A percentile compares a stretch with the other conserved stretches of the same genome.
phyloP scores from a whole-genome alignment of 2,888 invertebrate genomes.

The Oligia latruncula region DNA sequence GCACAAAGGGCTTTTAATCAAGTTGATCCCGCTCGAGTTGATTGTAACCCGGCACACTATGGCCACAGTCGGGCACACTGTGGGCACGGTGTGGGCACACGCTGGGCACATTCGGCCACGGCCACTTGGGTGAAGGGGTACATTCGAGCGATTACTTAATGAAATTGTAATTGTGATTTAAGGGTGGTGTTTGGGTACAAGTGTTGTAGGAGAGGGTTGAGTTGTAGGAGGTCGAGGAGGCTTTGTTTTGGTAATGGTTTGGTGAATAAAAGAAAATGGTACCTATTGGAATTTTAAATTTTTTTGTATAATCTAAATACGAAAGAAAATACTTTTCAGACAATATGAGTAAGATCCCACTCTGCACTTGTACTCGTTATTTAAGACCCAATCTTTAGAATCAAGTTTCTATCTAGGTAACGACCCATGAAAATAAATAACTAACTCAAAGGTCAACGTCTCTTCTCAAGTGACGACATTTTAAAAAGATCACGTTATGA shows the following conservation, averaged over 20 bases:
- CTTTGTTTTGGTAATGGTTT: background rate
- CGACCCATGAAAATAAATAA: background rate
- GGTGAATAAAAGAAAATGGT: background rate
- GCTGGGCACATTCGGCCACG: slow-evolving; percentile 14
- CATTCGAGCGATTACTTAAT: slow-evolving; percentile 63
- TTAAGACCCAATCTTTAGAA: background rate
- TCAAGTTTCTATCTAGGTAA: background rate
- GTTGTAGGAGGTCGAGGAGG: slow-evolving; percentile 9
- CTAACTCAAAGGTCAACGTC: slow-evolving; percentile 7
- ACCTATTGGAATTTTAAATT: background rate
- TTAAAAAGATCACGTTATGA: slow-evolving; percentile 4
- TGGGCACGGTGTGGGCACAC: slow-evolving; percentile 21
- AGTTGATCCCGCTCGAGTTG: slow-evolving; percentile 65
- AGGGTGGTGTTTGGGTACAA: slow-evolving; percentile 28
- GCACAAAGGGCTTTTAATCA: slow-evolving; percentile 67
- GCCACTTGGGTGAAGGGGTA: slow-evolving; percentile 10
- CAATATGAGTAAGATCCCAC: background rate
- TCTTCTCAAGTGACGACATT: background rate
- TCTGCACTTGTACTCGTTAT: background rate
- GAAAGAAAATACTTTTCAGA: background rate
- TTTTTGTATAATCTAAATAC: background rate
- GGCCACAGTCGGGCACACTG: slow-evolving; percentile 31
- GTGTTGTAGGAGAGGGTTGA: slow-evolving; percentile 33
- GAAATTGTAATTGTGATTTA: slow-evolving; percentile 69
- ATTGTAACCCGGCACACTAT: slow-evolving; percentile 46